phyloP scores from a whole-genome alignment of 2,113 vertebrate genomes.

The Alexandromys fortis region DNA sequence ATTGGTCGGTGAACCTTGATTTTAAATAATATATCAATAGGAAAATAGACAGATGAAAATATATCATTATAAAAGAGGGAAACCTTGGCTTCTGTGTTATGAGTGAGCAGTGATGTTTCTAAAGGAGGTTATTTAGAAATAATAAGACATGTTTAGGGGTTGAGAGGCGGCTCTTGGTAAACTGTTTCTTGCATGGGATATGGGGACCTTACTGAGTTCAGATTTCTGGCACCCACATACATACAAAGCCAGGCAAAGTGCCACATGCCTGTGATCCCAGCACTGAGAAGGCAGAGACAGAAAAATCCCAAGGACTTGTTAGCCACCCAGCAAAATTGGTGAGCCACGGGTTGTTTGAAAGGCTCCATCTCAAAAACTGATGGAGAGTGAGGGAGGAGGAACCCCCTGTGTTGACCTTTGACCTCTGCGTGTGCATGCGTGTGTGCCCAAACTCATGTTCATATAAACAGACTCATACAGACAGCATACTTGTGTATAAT shows the following conservation, averaged over 20 bases:
- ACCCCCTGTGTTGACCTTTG: neutral
- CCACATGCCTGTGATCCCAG: neutral
- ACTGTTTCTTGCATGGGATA: too few relatives aligned
- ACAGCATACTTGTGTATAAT: neutral
- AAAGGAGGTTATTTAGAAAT: slow-evolving; percentile 30
- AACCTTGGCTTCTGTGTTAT: neutral
- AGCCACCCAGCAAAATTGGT: neutral
- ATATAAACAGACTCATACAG: neutral
- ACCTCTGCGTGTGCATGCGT: too few relatives aligned
- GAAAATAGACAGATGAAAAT: neutral
- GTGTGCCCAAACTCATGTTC: neutral
- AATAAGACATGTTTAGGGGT: slow-evolving; percentile 30
- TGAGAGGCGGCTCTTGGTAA: neutral
- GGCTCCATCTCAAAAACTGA: neutral
- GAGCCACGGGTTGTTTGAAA: neutral
- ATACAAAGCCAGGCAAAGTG: neutral
- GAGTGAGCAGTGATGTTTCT: neutral
- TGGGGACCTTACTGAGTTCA: neutral
- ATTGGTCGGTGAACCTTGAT: neutral
- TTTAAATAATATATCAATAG: neutral
- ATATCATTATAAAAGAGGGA: neutral
- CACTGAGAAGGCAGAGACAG: neutral
- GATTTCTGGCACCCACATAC: neutral
- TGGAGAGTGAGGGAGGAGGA: too few relatives aligned
- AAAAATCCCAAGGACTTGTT: neutral